Conservation (phyloP, 2,888 invertebrate genomes). For the Hipparchia semele region DNA sequence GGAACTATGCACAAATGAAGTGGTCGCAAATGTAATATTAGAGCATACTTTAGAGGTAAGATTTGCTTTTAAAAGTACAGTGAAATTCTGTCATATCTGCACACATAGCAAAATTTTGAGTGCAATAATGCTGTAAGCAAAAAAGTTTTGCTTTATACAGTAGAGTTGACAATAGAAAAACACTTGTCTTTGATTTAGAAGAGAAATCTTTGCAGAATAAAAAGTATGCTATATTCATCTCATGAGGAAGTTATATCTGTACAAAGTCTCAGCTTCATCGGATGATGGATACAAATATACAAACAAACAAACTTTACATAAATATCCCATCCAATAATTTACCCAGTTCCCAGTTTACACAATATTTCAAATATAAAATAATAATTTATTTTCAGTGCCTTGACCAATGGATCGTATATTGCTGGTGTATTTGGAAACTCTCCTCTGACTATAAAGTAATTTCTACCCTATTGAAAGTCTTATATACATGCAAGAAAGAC, state of each 20-base stretch:
- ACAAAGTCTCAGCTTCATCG: too few species aligned
- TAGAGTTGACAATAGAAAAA: too few species aligned
- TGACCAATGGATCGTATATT: conserved; percentile 64
- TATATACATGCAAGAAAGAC: conserved; percentile 59
- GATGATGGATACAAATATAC: too few species aligned
- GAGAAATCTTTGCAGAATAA: too few species aligned
- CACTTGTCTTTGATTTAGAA: too few species aligned
- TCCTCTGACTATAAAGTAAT: conserved; percentile 58
- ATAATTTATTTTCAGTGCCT: conserved; percentile 59
- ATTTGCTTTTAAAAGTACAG: conserved; percentile 10
- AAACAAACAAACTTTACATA: too few species aligned
- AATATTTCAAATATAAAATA: background rate
- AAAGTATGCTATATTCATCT: too few species aligned
- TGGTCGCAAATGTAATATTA: conserved; percentile 60
- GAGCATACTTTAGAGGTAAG: conserved; percentile 61
- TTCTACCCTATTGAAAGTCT: conserved; percentile 61
- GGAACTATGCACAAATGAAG: conserved; percentile 60
- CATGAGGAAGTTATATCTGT: too few species aligned
- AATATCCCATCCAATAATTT: background rate
- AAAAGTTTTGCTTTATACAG: too few species aligned
- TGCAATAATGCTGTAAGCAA: too few species aligned
- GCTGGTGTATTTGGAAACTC: conserved; percentile 69
- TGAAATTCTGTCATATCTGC: too few species aligned
- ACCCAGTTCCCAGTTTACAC: background rate
- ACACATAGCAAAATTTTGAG: too few species aligned